Conservation (phyloP, 2,888 invertebrate species). For the Aspidapion aeneum region DNA sequence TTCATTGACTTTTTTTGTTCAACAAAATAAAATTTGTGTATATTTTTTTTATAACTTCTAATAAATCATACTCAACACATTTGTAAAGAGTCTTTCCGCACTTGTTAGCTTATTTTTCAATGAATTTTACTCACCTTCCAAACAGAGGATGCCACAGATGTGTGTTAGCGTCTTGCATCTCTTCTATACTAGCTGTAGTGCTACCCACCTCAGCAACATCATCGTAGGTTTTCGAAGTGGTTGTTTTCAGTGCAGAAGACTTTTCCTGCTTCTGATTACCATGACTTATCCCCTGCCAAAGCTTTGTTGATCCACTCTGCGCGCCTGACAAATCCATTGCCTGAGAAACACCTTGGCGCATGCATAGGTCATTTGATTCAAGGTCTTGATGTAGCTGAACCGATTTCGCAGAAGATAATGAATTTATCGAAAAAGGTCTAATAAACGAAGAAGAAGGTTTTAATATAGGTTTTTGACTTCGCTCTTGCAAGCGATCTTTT, state of each 20-base stretch:
- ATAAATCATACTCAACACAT: no score
- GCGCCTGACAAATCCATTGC: conserved; percentile 48
- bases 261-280: background rate
- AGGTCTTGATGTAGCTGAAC: background rate
- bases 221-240: conserved; percentile 44
- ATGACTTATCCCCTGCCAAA: background rate
- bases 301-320: conserved; percentile 18
- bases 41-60: background rate
- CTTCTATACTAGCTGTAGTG: conserved; percentile 59
- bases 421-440: conserved; percentile 1
- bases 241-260: background rate
- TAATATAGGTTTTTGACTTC: conserved; percentile 12
- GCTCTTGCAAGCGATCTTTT: conserved; percentile 20
- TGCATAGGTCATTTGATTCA: background rate
- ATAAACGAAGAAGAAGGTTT: background rate
- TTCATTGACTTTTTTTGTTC: no score
- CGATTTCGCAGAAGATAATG: background rate
- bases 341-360: conserved; percentile 24
- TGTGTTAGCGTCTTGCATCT: conserved; percentile 58
- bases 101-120: no score
- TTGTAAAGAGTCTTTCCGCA: no score
- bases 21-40: background rate
- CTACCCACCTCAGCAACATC: conserved; percentile 62
- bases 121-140: conserved; percentile 66
- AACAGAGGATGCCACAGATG: conserved; percentile 84